phyloP scores from a whole-genome alignment of 2,113 vertebrate species.

The Phrynocephalus versicolor region DNA sequence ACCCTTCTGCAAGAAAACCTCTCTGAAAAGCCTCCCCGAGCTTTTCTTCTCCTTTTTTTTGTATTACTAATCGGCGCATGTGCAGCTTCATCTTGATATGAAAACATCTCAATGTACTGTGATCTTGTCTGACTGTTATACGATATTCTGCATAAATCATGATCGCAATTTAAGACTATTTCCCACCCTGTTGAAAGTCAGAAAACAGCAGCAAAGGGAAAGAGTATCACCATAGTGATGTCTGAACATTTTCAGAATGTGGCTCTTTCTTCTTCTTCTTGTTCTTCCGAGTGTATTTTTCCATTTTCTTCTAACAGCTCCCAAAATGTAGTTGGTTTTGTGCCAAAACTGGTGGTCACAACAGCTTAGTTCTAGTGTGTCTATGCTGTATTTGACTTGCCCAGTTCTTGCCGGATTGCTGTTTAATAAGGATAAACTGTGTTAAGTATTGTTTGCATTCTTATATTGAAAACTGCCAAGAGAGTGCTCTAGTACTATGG shows the following conservation, averaged over 20 bases:
- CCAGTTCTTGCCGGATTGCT: constrained; percentile 98
- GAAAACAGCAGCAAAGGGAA: constrained; percentile 77
- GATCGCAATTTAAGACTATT: constrained; percentile 75
- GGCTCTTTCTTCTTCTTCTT: constrained; percentile 73
- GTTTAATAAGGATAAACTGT: constrained; percentile 19
- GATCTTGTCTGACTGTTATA: constrained; percentile 76
- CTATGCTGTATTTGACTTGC: constrained; percentile 92
- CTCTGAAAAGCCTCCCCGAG: constrained; percentile 80
- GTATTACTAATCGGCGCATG: constrained; percentile 76
- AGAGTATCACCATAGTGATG: constrained; percentile 68
- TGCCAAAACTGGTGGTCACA: constrained; percentile 75
- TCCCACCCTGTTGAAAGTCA: constrained; percentile 76
- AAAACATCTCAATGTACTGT: constrained; percentile 74
- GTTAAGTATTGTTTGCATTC: constrained; percentile 1
- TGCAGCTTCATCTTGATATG: constrained; percentile 74
- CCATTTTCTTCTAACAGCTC: constrained; percentile 71
- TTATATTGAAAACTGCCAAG: too few species aligned
- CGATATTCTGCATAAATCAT: constrained; percentile 85
- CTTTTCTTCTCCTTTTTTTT: constrained; percentile 69
- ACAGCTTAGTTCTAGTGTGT: constrained; percentile 68
- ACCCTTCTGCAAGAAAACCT: constrained; percentile 77
- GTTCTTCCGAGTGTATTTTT: constrained; percentile 73
- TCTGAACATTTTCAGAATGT: constrained; percentile 73
- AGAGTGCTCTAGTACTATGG: too few species aligned
- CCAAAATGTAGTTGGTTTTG: constrained; percentile 75